Conservation (phyloP, 1,140 invertebrate genomes). For the Catajapyx aquilonaris region DNA sequence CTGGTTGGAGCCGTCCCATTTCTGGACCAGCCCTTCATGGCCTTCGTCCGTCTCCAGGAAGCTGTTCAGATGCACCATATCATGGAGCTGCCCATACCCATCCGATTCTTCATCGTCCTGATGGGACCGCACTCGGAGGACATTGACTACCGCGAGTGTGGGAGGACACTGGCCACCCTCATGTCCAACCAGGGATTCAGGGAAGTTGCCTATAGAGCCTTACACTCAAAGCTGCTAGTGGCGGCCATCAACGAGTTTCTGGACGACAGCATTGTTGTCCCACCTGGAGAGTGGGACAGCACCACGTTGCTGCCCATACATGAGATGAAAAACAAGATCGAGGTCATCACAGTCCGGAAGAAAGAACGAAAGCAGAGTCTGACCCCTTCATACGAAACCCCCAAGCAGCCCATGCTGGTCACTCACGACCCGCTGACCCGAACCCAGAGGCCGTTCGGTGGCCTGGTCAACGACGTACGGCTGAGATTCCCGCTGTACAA, state of each 20-base stretch:
- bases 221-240: slow-evolving; percentile 58
- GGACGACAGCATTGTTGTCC: slow-evolving; percentile 79
- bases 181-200: slow-evolving; percentile 90
- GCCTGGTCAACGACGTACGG: slow-evolving; percentile 69
- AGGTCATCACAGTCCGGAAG: no score
- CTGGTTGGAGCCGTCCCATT: slow-evolving; percentile 83
- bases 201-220: slow-evolving; percentile 74
- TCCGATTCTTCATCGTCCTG: slow-evolving; percentile 82
- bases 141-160: slow-evolving; percentile 89
- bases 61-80: slow-evolving; percentile 65
- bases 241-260: slow-evolving; percentile 89
- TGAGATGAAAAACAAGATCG: slow-evolving; percentile 59
- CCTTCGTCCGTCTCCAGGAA: slow-evolving; percentile 73
- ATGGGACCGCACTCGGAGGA: slow-evolving; percentile 65
- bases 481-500: slow-evolving; percentile 63
- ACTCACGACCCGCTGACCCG: slow-evolving; percentile 51
- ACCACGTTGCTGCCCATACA: slow-evolving; percentile 75
- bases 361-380: no score
- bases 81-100: slow-evolving; percentile 81
- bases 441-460: slow-evolving; percentile 57
- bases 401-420: no score
- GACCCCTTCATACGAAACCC: no score
- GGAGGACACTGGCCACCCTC: slow-evolving; percentile 81
- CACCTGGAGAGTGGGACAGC: slow-evolving; percentile 79
- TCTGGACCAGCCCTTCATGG: slow-evolving; percentile 69